phyloP scores from a whole-genome alignment of 1,140 invertebrate species.

The Ruditapes philippinarum region DNA sequence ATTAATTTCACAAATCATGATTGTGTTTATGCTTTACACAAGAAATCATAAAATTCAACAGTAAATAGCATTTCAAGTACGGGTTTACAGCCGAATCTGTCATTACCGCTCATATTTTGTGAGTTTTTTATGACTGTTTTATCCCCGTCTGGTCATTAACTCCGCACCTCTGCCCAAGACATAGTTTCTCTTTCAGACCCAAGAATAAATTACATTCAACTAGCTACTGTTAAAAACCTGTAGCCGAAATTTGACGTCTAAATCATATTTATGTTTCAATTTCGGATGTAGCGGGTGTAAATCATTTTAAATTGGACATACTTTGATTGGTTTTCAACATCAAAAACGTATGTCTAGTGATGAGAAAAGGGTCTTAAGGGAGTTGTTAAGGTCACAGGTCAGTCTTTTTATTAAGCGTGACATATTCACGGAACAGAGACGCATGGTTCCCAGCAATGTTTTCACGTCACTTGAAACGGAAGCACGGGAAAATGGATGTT shows the following conservation, averaged over 20 bases:
- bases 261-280: constrained; percentile 42
- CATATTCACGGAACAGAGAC: constrained; percentile 37
- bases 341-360: constrained; percentile 19
- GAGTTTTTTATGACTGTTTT: constrained; percentile 60
- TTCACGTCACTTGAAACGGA: constrained; percentile 31
- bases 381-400: constrained; percentile 8
- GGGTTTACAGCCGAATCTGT: constrained; percentile 5
- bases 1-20: neutral
- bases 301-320: constrained; percentile 49
- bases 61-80: constrained; percentile 51
- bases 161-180: neutral
- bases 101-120: constrained; percentile 35
- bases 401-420: neutral
- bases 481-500: neutral
- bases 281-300: constrained; percentile 38
- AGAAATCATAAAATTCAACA: constrained; percentile 6
- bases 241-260: constrained; percentile 22
- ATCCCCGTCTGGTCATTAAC: constrained; percentile 48
- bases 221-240: neutral
- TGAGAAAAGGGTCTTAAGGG: neutral
- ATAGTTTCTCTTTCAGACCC: neutral
- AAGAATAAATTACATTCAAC: constrained; percentile 18
- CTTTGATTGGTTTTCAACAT: constrained; percentile 21
- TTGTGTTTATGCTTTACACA: neutral
- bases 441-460: neutral